Conservation (phyloP, 2,797 vertebrate species). For the Scolopax rusticola region DNA sequence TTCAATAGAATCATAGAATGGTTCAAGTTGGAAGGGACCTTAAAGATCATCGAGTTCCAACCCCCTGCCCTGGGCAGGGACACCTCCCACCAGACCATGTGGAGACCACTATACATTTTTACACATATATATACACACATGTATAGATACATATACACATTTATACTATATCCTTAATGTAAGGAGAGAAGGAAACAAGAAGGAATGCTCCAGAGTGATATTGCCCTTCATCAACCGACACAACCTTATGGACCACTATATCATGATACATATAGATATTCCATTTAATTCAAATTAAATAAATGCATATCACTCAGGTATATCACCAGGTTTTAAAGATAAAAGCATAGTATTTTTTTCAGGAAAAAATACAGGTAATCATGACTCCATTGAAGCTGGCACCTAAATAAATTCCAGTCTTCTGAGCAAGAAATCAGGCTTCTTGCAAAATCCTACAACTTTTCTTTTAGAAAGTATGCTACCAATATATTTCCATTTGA, state of each 20-base stretch:
- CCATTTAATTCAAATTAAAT: background rate
- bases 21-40: too few species aligned
- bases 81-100: too few species aligned
- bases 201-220: background rate
- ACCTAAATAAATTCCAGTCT: background rate
- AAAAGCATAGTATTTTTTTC: background rate
- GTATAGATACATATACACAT: too few species aligned
- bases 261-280: background rate
- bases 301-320: background rate
- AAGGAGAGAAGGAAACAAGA: background rate
- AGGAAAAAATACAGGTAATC: background rate
- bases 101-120: too few species aligned
- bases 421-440: background rate
- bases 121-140: too few species aligned
- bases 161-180: background rate
- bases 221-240: fast-evolving
- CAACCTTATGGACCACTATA: background rate
- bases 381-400: background rate
- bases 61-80: too few species aligned
- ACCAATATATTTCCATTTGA: background rate
- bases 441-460: background rate
- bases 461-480: background rate
- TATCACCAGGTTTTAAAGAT: background rate
- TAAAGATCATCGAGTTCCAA: too few species aligned
- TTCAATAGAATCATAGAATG: too few species aligned